Base-by-base conservation (phyloP, 1,140 invertebrate genomes). In the Lepidurus apus region DNA sequence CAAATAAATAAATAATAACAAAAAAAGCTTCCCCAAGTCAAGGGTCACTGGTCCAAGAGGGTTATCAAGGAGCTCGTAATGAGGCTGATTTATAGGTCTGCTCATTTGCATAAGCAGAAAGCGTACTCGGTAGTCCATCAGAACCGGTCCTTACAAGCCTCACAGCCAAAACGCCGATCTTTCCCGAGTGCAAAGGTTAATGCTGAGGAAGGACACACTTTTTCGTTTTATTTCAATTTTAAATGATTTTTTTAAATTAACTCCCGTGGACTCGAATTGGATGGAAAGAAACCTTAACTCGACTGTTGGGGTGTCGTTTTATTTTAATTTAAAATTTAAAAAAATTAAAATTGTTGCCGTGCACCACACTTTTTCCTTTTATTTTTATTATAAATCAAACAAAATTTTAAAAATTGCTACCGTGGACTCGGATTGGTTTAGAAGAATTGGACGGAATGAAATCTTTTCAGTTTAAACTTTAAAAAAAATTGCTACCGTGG, bases 81-180 rank as follows among this genome's bases (percentile, higher is more conserved):
- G 53, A 65, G 53, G 53, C 53, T 65, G 53, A 65, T 65, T 65
- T 65, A 65, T 65, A 65, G 53, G 53, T 65, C 53, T 65, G 53
- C 53, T 65, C 53, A 65, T 65, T 65, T 21, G 53, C 53, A 65
- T 65, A 65, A 65, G 53, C 53, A 65, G 53, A 65, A 65, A 65
- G 53, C 53, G 53, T 21, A 65, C 13, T 65, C 53, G 53, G 53
- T 65, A 21, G 53, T 65, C 17, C 53, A 21, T 65, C 53, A 21
- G 34, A 65, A 65, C 53, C 21, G 53, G 17, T 13, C 9, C 53
- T 65, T 65, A 65, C 53, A 34, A 34, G 34, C 34, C 3, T 4
- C 34, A 65, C n/a, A 0, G 53, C 17, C 13, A 13, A 65, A 65
- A 21, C 53, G 53, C 53, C 53, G 17, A 65, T 65, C 53, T n/a